Evolutionary conservation across 2,113 vertebrate genomes (phyloP).

Genomic region (Peromyscus polionotus): DNA sequence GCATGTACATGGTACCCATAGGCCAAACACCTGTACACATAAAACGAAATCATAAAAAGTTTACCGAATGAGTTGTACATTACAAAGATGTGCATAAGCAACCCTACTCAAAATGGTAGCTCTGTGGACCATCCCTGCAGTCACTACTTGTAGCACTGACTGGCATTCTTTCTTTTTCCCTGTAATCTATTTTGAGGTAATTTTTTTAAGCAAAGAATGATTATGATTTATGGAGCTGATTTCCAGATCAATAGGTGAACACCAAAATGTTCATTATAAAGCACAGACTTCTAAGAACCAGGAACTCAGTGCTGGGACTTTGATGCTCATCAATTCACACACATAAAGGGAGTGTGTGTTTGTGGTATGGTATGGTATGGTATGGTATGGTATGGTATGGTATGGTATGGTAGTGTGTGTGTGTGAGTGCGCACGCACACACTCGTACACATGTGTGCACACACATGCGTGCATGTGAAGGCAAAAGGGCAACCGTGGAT

Average conservation of each 20-base stretch:
- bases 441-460: accelerated
- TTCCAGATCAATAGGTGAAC: not conserved
- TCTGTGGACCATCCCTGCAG: not conserved
- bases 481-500: not conserved
- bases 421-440: accelerated
- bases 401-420: not conserved
- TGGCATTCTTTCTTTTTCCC: not conserved
- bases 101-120: not conserved
- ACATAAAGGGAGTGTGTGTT: not conserved
- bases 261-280: not conserved
- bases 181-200: not conserved
- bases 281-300: not conserved
- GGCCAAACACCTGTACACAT: not conserved
- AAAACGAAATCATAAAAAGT: not conserved
- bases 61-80: not conserved
- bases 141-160: not conserved
- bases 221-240: not conserved
- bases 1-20: not conserved
- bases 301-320: not conserved
- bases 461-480: accelerated
- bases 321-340: not conserved
- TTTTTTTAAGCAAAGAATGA: not conserved
- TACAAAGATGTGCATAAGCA: not conserved
- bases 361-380: not conserved
- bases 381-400: not conserved